These are phyloP conservation scores for Mythimna pallens DNA, from an alignment of 2,888 invertebrate genomes.

Conservation along the genomic window DNA sequence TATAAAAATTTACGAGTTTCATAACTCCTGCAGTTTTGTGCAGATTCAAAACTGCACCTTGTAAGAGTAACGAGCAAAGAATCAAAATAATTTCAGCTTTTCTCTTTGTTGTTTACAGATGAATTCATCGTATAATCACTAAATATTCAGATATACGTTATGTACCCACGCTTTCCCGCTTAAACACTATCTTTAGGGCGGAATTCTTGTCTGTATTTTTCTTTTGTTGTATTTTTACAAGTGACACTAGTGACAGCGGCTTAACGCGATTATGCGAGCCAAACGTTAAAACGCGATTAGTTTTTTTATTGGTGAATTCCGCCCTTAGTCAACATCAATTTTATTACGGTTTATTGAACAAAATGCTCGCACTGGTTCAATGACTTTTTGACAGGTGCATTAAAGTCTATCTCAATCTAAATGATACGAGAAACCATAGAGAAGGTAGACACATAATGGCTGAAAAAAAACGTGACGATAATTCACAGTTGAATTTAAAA, in stretches of 20 bases:
- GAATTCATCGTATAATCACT: constrained; percentile 14
- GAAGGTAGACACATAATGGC: neutral
- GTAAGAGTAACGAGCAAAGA: too few species aligned
- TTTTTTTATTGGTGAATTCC: too few species aligned
- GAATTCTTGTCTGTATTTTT: too few species aligned
- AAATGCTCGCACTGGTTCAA: constrained; percentile 19
- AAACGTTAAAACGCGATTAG: too few species aligned
- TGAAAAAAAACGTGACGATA: neutral
- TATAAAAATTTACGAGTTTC: too few species aligned
- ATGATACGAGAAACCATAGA: neutral
- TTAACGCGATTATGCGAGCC: too few species aligned
- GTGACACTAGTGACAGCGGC: too few species aligned
- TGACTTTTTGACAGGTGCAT: constrained; percentile 42
- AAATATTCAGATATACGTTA: constrained; percentile 48
- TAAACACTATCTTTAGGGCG: constrained; percentile 20
- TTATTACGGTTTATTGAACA: constrained; percentile 51
- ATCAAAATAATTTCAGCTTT: neutral
- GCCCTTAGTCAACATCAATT: constrained; percentile 21
- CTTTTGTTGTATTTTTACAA: too few species aligned
- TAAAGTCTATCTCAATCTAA: constrained; percentile 42
- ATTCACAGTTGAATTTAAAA: neutral
- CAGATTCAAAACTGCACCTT: too few species aligned
- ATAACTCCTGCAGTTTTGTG: too few species aligned
- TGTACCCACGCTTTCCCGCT: constrained; percentile 27
- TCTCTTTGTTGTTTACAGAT: neutral